These are phyloP conservation scores for Rhingia rostrata DNA, from an alignment of 2,888 invertebrate genomes.

Conservation along the genomic window DNA sequence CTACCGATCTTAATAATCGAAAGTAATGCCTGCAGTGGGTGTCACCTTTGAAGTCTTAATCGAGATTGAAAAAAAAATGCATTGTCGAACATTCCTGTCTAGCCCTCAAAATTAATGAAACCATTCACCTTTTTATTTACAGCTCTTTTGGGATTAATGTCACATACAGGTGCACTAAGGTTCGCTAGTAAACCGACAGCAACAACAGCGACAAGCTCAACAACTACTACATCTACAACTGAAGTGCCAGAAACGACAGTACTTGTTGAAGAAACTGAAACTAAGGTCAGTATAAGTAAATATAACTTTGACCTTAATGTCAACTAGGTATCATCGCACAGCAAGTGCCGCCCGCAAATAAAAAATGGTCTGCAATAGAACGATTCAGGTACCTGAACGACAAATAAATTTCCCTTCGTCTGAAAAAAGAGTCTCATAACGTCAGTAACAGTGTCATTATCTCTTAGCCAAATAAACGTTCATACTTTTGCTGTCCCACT, in stretches of 20 bases:
- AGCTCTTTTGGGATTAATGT: conserved; percentile 84
- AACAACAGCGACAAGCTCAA: conserved; percentile 82
- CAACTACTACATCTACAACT: conserved; percentile 84
- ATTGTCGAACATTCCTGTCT: too few relatives aligned
- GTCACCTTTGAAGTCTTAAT: neutral
- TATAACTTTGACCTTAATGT: conserved; percentile 17
- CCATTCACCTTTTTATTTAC: conserved; percentile 68
- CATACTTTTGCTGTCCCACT: conserved; percentile 58
- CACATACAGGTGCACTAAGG: conserved; percentile 84
- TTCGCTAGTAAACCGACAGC: conserved; percentile 83
- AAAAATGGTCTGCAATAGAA: conserved; percentile 1
- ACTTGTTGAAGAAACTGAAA: conserved; percentile 76
- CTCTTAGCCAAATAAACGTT: conserved; percentile 29
- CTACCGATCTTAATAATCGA: neutral
- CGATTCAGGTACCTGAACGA: neutral
- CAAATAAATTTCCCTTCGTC: neutral
- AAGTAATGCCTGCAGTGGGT: conserved; percentile 26
- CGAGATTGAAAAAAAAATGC: neutral
- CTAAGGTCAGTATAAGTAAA: conserved; percentile 56
- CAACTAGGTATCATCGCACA: neutral
- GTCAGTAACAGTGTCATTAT: neutral
- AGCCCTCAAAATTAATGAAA: neutral
- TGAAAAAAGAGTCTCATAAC: neutral
- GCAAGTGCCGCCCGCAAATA: conserved; percentile 14
- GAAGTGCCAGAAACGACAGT: conserved; percentile 75